Percentiles rank a stretch among this genome's conserved stretches.
phyloP scores from a whole-genome alignment of 2,888 invertebrate species.

The Halictus quadricinctus region DNA sequence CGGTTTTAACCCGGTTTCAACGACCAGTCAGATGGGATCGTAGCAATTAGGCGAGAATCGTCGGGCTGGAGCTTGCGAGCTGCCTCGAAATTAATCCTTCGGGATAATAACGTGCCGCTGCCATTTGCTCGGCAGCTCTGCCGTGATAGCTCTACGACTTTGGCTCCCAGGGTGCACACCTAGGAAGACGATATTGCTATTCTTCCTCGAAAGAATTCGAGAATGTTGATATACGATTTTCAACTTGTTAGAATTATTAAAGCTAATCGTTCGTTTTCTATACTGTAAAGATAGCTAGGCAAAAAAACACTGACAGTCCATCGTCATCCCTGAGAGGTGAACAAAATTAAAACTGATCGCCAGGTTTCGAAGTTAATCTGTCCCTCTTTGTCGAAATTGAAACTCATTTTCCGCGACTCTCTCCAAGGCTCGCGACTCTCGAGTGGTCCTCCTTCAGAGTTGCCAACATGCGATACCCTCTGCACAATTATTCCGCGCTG shows the following conservation, averaged over 20 bases:
- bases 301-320: not conserved
- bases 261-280: no score
- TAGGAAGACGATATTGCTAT: conserved; percentile 1
- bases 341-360: not conserved
- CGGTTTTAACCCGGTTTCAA: conserved; percentile 18
- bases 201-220: not conserved
- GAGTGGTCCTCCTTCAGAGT: not conserved
- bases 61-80: conserved; percentile 46
- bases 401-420: not conserved
- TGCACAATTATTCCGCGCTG: not conserved
- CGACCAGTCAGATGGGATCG: conserved; percentile 59
- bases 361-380: not conserved
- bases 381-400: not conserved
- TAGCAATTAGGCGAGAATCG: conserved; percentile 72
- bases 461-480: not conserved
- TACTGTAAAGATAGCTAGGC: no score
- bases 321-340: not conserved
- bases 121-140: conserved; percentile 52
- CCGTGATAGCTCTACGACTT: conserved; percentile 41
- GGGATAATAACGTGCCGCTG: conserved; percentile 68
- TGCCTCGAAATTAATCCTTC: conserved; percentile 71
- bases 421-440: not conserved
- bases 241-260: no score
- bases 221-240: no score
- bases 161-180: conserved; percentile 6